Evolutionary conservation across 23 tunicate species (phyloP).

Genomic region (Clavelina lepadiformis): DNA sequence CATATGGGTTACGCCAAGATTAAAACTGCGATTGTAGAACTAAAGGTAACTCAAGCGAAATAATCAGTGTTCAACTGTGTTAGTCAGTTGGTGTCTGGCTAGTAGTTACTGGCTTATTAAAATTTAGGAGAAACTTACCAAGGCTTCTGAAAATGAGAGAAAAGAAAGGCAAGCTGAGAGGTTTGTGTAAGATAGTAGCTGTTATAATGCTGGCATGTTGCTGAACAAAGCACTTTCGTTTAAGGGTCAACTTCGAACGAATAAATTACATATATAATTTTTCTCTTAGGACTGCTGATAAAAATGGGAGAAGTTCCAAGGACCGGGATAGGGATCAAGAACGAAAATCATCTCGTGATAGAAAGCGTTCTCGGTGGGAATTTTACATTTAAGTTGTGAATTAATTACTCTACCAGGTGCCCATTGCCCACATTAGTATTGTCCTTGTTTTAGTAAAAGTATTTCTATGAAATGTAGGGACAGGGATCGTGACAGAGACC

Average conservation of each 20-base stretch:
- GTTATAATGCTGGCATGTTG: no score
- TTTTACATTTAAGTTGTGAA: background rate
- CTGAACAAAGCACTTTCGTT: no score
- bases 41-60: slow-evolving; percentile 56
- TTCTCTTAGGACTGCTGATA: background rate
- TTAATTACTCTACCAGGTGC: no score
- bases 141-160: slow-evolving; percentile 10
- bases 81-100: background rate
- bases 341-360: slow-evolving; percentile 17
- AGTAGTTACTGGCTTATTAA: background rate
- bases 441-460: no score
- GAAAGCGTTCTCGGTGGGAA: slow-evolving; percentile 14
- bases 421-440: no score
- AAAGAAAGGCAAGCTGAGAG: slow-evolving; percentile 4
- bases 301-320: background rate
- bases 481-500: slow-evolving; percentile 18
- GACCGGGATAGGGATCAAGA: slow-evolving; percentile 16
- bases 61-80: no score
- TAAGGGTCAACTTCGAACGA: no score
- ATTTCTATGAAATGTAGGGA: background rate
- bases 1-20: slow-evolving; percentile 98
- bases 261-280: background rate
- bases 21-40: slow-evolving; percentile 69
- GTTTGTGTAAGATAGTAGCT: background rate
- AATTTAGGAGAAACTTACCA: slow-evolving; percentile 36